Conservation (phyloP, 1,140 invertebrate species). For the Brachionus calyciflorus region DNA sequence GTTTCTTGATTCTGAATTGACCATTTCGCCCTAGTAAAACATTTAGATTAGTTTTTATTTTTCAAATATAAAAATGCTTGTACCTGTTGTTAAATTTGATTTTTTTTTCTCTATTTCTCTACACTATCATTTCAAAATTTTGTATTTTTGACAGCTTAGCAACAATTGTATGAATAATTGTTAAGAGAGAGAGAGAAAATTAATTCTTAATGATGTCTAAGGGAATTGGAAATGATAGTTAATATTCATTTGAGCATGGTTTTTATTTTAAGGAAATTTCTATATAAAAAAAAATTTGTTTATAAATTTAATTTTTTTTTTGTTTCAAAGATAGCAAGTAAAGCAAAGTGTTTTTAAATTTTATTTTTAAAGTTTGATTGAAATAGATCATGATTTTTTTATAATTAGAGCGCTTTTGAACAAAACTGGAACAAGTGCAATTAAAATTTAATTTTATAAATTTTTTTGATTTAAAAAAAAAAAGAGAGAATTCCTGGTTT, state of each 20-base stretch:
- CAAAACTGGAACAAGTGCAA: not conserved
- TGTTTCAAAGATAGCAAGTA: not conserved
- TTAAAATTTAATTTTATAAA: slow-evolving; percentile 21
- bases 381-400: not conserved
- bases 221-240: slow-evolving; percentile 1
- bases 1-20: not conserved
- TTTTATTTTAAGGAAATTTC: no score
- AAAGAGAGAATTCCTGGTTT: slow-evolving; percentile 1
- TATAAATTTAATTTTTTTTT: no score
- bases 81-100: slow-evolving; percentile 5
- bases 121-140: no score
- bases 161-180: slow-evolving; percentile 37
- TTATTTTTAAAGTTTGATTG: slow-evolving; percentile 29
- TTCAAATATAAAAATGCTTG: no score
- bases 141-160: slow-evolving; percentile 12
- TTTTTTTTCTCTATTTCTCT: not conserved
- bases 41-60: no score
- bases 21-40: no score
- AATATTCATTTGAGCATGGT: no score
- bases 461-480: not conserved
- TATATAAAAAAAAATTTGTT: no score
- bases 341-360: not conserved
- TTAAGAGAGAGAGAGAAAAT: not conserved
- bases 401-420: not conserved
- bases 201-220: not conserved